A percentile compares a stretch with the other conserved stretches of the same genome.
These are phyloP conservation scores for Ashinkailepas kermadecensis DNA, from an alignment of 2,888 invertebrate species.

Conservation along the genomic window DNA sequence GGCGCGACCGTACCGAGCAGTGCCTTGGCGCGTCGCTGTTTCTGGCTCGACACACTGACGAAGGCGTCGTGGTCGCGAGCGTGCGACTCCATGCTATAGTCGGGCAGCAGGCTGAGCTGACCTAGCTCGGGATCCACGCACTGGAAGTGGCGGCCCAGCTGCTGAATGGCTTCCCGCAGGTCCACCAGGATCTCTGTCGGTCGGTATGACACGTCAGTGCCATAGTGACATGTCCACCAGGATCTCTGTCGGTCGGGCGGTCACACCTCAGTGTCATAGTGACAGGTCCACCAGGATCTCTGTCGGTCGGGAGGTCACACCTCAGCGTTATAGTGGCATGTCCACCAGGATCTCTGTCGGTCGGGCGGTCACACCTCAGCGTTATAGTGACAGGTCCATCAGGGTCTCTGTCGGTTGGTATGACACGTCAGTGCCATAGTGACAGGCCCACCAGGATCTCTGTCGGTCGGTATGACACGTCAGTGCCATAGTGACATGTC, in stretches of 20 bases:
- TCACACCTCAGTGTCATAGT: no score
- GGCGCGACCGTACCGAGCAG: constrained; percentile 29
- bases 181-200: constrained; percentile 84
- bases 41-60: constrained; percentile 26
- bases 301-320: no score
- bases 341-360: no score
- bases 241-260: background rate
- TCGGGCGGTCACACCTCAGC: no score
- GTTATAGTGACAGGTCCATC: no score
- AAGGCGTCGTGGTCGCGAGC: constrained; percentile 28
- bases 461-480: no score
- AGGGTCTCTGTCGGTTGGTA: background rate
- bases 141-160: constrained; percentile 88
- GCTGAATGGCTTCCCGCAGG: constrained; percentile 87
- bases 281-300: no score
- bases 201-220: background rate
- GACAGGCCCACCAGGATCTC: no score
- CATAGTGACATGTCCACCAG: background rate
- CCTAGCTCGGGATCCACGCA: constrained; percentile 79
- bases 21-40: constrained; percentile 32
- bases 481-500: no score
- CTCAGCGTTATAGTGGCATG: no score
- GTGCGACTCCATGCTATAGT: constrained; percentile 53
- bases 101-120: constrained; percentile 53
- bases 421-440: no score